Evolutionary conservation across 2,888 invertebrate genomes (phyloP).

Genomic region (Acleris emargana): DNA sequence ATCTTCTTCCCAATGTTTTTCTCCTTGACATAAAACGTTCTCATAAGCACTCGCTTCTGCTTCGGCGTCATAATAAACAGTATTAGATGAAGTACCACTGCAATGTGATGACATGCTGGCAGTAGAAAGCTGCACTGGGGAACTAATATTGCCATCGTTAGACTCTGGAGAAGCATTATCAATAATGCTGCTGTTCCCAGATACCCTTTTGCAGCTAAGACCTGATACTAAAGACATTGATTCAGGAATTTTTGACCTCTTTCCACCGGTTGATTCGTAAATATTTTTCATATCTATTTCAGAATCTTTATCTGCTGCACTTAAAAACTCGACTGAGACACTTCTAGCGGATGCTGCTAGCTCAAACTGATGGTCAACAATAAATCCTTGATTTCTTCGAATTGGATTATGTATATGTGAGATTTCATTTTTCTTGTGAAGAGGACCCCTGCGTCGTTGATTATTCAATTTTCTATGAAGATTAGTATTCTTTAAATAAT

Average conservation of each 20-base stretch:
- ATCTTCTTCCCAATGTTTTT: conserved; percentile 93
- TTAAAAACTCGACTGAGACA: conserved; percentile 86
- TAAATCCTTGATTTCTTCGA: conserved; percentile 67
- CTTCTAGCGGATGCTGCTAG: conserved; percentile 84
- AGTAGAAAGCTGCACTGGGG: conserved; percentile 65
- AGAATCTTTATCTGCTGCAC: conserved; percentile 86
- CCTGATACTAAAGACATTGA: conserved; percentile 76
- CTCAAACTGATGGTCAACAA: conserved; percentile 72
- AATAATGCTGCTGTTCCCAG: conserved; percentile 53
- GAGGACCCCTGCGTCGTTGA: conserved; percentile 86
- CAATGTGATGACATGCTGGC: conserved; percentile 80
- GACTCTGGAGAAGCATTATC: conserved; percentile 60
- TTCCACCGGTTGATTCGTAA: conserved; percentile 87
- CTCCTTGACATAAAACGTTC: conserved; percentile 83
- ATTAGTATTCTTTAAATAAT: conserved; percentile 78
- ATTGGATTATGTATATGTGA: conserved; percentile 90
- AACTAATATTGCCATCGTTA: conserved; percentile 50
- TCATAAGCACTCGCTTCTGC: conserved; percentile 74
- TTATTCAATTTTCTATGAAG: conserved; percentile 86
- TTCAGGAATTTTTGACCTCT: conserved; percentile 83
- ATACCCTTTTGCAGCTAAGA: conserved; percentile 76
- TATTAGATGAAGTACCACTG: conserved; percentile 77
- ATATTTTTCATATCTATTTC: conserved; percentile 88
- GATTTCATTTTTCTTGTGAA: conserved; percentile 86
- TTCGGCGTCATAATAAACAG: conserved; percentile 78